phyloP scores from a whole-genome alignment of 2,113 vertebrate species.

The Pachypanchax playfairii region DNA sequence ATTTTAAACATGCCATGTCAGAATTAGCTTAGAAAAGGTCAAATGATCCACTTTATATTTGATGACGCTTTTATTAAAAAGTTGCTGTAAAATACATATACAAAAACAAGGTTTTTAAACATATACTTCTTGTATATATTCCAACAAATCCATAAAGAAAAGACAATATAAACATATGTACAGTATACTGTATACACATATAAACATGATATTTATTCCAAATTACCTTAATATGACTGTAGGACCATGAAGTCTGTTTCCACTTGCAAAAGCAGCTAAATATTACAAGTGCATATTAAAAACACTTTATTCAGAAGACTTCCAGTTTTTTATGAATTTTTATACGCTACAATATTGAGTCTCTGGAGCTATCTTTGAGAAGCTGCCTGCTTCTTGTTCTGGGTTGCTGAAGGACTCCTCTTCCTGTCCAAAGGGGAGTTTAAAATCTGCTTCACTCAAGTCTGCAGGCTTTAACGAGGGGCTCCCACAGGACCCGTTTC shows the following conservation, averaged over 20 bases:
- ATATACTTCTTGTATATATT: background rate
- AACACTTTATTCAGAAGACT: background rate
- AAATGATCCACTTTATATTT: background rate
- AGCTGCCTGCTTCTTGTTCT: slow-evolving; percentile 73
- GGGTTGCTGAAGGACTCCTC: slow-evolving; percentile 60
- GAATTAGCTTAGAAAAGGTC: background rate
- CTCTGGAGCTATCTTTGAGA: slow-evolving; percentile 63
- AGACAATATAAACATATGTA: slow-evolving; percentile 39
- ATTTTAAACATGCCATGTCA: background rate
- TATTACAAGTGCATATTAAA: background rate
- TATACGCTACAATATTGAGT: slow-evolving; percentile 19
- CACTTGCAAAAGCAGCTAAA: background rate
- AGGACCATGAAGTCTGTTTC: background rate
- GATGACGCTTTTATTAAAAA: background rate
- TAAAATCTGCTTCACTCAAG: slow-evolving; percentile 28
- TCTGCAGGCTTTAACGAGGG: slow-evolving; percentile 30
- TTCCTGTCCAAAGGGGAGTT: slow-evolving; percentile 64
- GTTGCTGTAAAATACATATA: too few relatives aligned
- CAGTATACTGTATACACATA: slow-evolving; percentile 33
- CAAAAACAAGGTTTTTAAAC: too few relatives aligned
- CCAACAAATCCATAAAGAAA: background rate
- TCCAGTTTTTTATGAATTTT: slow-evolving; percentile 15
- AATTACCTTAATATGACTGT: background rate
- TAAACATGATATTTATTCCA: slow-evolving; percentile 19
- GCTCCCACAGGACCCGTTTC: slow-evolving; percentile 41